Evolutionary conservation across 2,888 invertebrate genomes (phyloP), one percentile per base, ranked within the genome.

Genomic region (Drosophila testacea): DNA sequence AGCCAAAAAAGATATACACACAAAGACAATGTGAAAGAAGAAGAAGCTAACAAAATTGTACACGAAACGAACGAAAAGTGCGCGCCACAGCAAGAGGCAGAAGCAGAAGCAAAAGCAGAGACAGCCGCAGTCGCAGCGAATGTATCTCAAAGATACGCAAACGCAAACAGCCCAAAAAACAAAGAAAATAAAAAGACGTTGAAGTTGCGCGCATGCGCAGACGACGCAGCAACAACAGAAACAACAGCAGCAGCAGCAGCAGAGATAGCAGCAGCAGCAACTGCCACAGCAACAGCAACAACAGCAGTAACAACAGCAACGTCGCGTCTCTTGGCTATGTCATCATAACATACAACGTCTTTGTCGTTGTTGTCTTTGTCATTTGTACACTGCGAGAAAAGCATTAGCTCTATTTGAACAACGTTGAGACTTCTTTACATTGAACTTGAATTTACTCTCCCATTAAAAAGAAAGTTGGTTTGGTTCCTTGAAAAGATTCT

Each of bases 281-380:
- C 42, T 34, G 36, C 50, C 32, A 6, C 34, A 42, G n/a, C 42
- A 39, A 34, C 64, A 32, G 10, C 50, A 36, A 3, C 44, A 51
- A 30, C 50, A 42, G 4, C 41, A 34, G 13, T 16, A 16, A 16
- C 22, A 22, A 22, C 22, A 22, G 22, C 22, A 22, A 22, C 44
- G 42, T 39, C 66, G 56, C 66, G 56, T 63, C 60, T 54, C 62
- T 52, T 34, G 46, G 44, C 57, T 82, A 86, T 81, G 84, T 83
- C 87, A 86, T 83, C 83, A 83, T 80, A 83, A 83, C 77, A 82
- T 42, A 69, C 65, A 68, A 73, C 62, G 52, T 39, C 63, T 69
- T 69, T 72, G 57, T 60, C 52, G 55, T 65, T 52, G 38, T 59
- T 48, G 65, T 52, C 55, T 61, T 47, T 57, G 63, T 69, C 57